phyloP scores from a whole-genome alignment of 2,797 vertebrate genomes.

The Staurois parvus region DNA sequence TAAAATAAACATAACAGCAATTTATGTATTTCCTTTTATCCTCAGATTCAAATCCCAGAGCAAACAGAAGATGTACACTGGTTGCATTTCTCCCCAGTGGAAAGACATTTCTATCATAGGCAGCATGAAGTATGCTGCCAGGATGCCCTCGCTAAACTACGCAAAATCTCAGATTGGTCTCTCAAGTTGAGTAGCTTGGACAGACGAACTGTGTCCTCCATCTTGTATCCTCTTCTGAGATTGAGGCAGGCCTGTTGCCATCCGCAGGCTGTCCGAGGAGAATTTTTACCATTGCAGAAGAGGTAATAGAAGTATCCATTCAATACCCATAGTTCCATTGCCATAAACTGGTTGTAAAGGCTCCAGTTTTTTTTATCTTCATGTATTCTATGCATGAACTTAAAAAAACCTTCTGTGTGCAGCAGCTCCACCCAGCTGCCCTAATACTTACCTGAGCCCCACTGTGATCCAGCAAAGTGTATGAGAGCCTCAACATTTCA shows the following conservation, averaged over 20 bases:
- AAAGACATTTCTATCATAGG: constrained; percentile 97
- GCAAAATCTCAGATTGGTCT: constrained; percentile 97
- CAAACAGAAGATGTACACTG: constrained; percentile 96
- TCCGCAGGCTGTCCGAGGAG: constrained; percentile 95
- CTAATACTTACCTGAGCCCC: too few species aligned
- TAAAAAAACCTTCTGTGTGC: too few species aligned
- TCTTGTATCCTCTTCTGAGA: constrained; percentile 91
- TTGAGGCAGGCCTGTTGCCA: constrained; percentile 98
- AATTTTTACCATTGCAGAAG: constrained; percentile 96
- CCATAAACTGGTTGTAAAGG: too few species aligned
- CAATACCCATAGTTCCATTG: too few species aligned
- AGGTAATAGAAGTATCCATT: constrained; percentile 76
- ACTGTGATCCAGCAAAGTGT: too few species aligned
- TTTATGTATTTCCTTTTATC: neutral
- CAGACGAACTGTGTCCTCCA: constrained; percentile 91
- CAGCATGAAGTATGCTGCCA: constrained; percentile 98
- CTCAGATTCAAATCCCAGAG: constrained; percentile 95
- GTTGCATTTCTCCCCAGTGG: constrained; percentile 96
- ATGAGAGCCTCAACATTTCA: too few species aligned
- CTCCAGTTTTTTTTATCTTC: too few species aligned
- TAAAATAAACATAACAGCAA: neutral
- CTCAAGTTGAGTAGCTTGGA: constrained; percentile 95
- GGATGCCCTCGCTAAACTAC: constrained; percentile 91
- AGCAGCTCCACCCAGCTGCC: too few species aligned
- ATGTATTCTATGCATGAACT: too few species aligned